Conservation (phyloP, 37 sponge, comb jelly and placozoan genomes). For the Halichondria panicea region DNA sequence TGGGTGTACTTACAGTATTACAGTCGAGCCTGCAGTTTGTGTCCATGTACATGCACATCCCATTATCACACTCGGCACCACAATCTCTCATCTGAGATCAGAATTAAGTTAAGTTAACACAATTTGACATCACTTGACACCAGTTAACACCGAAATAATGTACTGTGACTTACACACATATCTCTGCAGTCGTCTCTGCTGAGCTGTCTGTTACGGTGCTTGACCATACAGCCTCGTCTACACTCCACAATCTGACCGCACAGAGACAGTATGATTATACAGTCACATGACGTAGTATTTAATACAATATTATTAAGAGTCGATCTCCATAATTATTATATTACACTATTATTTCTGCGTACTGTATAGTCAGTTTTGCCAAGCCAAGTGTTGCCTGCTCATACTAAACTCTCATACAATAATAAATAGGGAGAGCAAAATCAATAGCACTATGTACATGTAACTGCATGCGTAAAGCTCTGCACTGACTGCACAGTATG, state of each 20-base stretch:
- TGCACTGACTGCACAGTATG: too few relatives aligned
- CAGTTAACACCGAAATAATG: not conserved
- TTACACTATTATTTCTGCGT: not conserved
- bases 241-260: conserved; percentile 43
- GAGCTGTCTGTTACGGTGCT: not conserved
- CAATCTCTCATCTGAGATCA: not conserved
- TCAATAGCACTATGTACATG: too few relatives aligned
- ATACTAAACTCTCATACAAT: too few relatives aligned
- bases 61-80: not conserved
- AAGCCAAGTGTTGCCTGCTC: not conserved
- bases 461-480: too few relatives aligned
- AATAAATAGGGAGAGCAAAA: too few relatives aligned
- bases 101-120: not conserved
- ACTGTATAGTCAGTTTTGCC: not conserved
- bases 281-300: too few relatives aligned
- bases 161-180: conserved; percentile 15
- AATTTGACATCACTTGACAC: not conserved
- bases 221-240: conserved; percentile 12
- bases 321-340: too few relatives aligned
- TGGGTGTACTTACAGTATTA: too few relatives aligned
- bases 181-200: conserved; percentile 4
- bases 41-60: not conserved
- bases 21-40: not conserved
- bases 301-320: too few relatives aligned
- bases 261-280: too few relatives aligned